These are phyloP conservation scores for Salpingus planirostris DNA, from an alignment of 2,888 invertebrate genomes.

Conservation along the genomic window DNA sequence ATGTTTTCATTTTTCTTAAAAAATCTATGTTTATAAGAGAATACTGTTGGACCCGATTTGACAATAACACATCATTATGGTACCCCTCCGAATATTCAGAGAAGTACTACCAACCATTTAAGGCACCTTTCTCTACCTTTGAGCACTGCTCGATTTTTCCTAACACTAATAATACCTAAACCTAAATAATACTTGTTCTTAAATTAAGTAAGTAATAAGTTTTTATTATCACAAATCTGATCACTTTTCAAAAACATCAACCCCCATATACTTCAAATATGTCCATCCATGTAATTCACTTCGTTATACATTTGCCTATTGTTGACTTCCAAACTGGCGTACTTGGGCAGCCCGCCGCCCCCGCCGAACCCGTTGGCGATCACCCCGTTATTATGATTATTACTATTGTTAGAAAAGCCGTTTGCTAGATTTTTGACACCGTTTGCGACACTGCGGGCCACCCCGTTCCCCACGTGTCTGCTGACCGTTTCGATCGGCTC, in stretches of 20 bases:
- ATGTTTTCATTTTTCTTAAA: no score
- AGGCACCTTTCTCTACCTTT: constrained; percentile 17
- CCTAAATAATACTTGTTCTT: constrained; percentile 16
- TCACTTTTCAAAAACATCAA: constrained; percentile 9
- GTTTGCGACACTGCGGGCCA: constrained; percentile 30
- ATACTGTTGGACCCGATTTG: constrained; percentile 25
- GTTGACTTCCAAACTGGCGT: constrained; percentile 21
- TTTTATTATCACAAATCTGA: constrained; percentile 16
- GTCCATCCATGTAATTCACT: constrained; percentile 34
- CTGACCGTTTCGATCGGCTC: constrained; percentile 37
- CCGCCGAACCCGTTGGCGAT: constrained; percentile 20
- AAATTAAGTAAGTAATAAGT: no score
- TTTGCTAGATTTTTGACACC: constrained; percentile 22
- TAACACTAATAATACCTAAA: constrained; percentile 4
- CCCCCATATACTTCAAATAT: constrained; percentile 27
- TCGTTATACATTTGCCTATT: constrained; percentile 28
- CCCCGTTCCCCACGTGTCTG: constrained; percentile 29
- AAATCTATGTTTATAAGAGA: no score
- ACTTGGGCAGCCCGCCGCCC: constrained; percentile 18
- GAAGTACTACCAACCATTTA: no score
- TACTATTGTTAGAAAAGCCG: constrained; percentile 17
- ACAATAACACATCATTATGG: no score
- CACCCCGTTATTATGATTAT: constrained; percentile 21
- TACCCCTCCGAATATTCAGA: constrained; percentile 7
- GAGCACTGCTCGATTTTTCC: constrained; percentile 12